Evolutionary conservation across 2,888 invertebrate species (phyloP).

Genomic region (Drosophila subsilvestris): DNA sequence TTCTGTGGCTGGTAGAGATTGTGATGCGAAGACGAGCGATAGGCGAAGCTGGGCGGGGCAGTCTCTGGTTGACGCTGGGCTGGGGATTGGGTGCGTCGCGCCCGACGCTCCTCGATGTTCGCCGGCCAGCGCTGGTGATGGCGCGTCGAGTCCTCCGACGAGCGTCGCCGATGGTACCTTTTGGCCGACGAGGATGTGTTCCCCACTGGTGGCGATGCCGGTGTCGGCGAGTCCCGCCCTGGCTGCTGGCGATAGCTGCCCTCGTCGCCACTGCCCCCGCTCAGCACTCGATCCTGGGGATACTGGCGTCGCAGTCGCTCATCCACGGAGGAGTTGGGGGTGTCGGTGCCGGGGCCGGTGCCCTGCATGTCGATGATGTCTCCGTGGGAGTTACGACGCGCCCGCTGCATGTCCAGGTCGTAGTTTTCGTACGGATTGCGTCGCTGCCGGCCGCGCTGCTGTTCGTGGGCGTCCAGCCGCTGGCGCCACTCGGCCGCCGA

Average conservation of each 20-base stretch:
- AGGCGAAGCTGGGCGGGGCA: slow-evolving; percentile 57
- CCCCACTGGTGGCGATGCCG: slow-evolving; percentile 28
- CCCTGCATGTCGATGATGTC: slow-evolving; percentile 62
- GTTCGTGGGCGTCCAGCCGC: slow-evolving; percentile 76
- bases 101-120: slow-evolving; percentile 78
- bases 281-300: slow-evolving; percentile 37
- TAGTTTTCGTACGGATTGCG: slow-evolving; percentile 66
- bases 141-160: slow-evolving; percentile 80
- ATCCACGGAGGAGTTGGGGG: slow-evolving; percentile 78
- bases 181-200: slow-evolving; percentile 56
- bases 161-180: slow-evolving; percentile 80
- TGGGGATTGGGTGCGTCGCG: slow-evolving; percentile 70
- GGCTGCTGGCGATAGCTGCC: slow-evolving; percentile 63
- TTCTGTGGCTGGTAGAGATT: slow-evolving; percentile 85
- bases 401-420: slow-evolving; percentile 68
- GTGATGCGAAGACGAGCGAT: slow-evolving; percentile 87
- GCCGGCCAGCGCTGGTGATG: slow-evolving; percentile 79
- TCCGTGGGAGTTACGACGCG: slow-evolving; percentile 65
- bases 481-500: slow-evolving; percentile 80
- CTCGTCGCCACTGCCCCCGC: slow-evolving; percentile 71
- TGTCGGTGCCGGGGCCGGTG: slow-evolving; percentile 60
- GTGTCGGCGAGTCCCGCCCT: not conserved
- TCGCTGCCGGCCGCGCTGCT: slow-evolving; percentile 54
- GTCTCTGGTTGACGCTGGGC: slow-evolving; percentile 57
- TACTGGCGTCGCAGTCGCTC: slow-evolving; percentile 75